These are phyloP conservation scores for Aradophagus sp. DNA, from an alignment of 1,140 invertebrate genomes.

Conservation along the genomic window DNA sequence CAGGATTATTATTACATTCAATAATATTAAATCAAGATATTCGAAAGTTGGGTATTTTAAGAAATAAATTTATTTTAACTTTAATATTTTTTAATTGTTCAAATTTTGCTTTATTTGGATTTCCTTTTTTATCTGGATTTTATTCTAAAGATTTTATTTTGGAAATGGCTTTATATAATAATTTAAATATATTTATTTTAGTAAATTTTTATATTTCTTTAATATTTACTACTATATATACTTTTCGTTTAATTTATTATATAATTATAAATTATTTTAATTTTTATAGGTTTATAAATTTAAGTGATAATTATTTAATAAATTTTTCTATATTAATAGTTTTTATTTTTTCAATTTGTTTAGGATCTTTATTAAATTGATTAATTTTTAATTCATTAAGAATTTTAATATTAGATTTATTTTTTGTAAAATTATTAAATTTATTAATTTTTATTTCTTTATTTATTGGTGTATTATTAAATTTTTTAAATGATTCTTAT, in stretches of 20 bases:
- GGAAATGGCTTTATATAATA: conserved; percentile 76
- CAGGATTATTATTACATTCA: conserved; percentile 78
- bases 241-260: conserved; percentile 75
- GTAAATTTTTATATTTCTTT: conserved; percentile 81
- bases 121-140: conserved; percentile 73
- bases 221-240: conserved; percentile 74
- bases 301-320: conserved; percentile 77
- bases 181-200: conserved; percentile 80
- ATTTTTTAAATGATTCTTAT: conserved; percentile 10
- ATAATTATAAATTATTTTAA: conserved; percentile 73
- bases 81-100: conserved; percentile 49
- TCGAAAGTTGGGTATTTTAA: conserved; percentile 75
- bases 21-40: conserved; percentile 79
- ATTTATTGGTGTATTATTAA: conserved; percentile 13
- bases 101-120: conserved; percentile 73
- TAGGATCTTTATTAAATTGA: conserved; percentile 70
- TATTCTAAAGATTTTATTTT: conserved; percentile 80
- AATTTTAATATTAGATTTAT: conserved; percentile 10
- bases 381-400: conserved; percentile 73
- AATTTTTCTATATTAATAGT: conserved; percentile 52
- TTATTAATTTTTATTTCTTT: conserved; percentile 23
- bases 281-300: conserved; percentile 75
- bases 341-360: conserved; percentile 40
- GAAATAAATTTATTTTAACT: conserved; percentile 35
- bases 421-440: conserved; percentile 13